These are phyloP conservation scores for Tenebrio molitor DNA, from an alignment of 1,140 invertebrate genomes.

Conservation along the genomic window DNA sequence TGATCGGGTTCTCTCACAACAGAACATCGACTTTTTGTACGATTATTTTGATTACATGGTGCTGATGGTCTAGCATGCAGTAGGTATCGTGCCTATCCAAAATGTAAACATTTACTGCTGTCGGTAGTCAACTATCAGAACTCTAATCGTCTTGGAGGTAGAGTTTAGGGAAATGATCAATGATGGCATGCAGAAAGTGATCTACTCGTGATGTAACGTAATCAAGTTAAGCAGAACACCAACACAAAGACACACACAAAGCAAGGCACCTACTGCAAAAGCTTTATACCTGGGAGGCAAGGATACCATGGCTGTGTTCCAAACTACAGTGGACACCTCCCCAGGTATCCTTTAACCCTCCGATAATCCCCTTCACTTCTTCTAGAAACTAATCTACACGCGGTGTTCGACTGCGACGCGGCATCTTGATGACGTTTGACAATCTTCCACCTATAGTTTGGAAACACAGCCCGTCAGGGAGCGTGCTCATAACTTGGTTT, in stretches of 20 bases:
- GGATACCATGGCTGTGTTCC: slow-evolving; percentile 77
- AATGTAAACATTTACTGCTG: slow-evolving; percentile 12
- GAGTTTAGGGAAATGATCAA: neutral
- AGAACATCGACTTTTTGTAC: neutral
- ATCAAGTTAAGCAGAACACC: neutral
- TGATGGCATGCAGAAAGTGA: slow-evolving; percentile 22
- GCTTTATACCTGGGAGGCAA: slow-evolving; percentile 72
- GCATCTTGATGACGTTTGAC: slow-evolving; percentile 51
- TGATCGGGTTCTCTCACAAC: neutral
- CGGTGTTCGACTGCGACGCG: slow-evolving; percentile 44
- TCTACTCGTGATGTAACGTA: neutral
- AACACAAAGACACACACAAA: slow-evolving; percentile 39
- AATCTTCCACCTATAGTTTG: slow-evolving; percentile 68
- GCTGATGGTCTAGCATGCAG: slow-evolving; percentile 13
- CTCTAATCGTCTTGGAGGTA: neutral
- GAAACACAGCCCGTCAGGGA: slow-evolving; percentile 67
- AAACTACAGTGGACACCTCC: slow-evolving; percentile 73
- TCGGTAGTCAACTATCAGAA: neutral
- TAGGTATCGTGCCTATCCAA: slow-evolving; percentile 1
- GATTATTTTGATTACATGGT: neutral
- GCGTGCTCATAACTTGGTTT: slow-evolving; percentile 52
- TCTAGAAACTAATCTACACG: slow-evolving; percentile 40
- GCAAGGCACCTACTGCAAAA: slow-evolving; percentile 53
- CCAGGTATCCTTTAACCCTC: slow-evolving; percentile 67
- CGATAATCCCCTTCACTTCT: slow-evolving; percentile 44